A percentile compares a stretch with the other conserved stretches of the same genome.
Evolutionary conservation across 2,888 invertebrate species (phyloP).

Genomic region (Ametastegia equiseti): DNA sequence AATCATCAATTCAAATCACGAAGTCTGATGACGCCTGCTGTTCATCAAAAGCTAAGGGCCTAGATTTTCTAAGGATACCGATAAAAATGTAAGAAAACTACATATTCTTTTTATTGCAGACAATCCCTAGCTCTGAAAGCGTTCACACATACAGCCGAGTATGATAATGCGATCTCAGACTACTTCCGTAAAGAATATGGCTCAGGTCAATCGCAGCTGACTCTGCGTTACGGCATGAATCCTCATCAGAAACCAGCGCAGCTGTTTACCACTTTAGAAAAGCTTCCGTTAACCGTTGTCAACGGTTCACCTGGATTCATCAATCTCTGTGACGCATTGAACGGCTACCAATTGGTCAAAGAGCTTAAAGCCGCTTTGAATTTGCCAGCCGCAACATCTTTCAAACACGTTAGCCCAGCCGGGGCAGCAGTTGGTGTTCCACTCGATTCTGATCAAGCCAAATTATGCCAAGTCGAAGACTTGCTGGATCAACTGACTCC

Average conservation of each 20-base stretch:
- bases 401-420: constrained; percentile 99
- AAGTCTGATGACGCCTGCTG: no score
- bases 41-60: no score
- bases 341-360: constrained; percentile 97
- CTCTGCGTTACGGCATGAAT: constrained; percentile 97
- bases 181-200: constrained; percentile 96
- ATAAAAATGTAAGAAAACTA: no score
- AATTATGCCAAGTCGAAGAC: constrained; percentile 96
- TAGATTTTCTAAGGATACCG: neutral
- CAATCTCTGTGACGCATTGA: constrained; percentile 97
- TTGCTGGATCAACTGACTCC: constrained; percentile 85
- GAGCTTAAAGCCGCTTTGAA: constrained; percentile 89
- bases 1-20: no score
- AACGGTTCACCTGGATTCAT: constrained; percentile 99
- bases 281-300: constrained; percentile 90
- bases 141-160: constrained; percentile 96
- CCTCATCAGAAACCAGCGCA: constrained; percentile 99
- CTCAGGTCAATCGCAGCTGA: constrained; percentile 86
- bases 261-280: constrained; percentile 87
- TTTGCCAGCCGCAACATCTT: constrained; percentile 95
- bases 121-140: constrained; percentile 93
- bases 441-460: constrained; percentile 85
- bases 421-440: constrained; percentile 96
- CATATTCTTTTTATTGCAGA: constrained; percentile 75
- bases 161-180: constrained; percentile 96